A percentile compares a stretch with the other conserved stretches of the same genome.
These are phyloP conservation scores for Heloderma charlesbogerti DNA, from an alignment of 2,113 vertebrate genomes.

Conservation along the genomic window DNA sequence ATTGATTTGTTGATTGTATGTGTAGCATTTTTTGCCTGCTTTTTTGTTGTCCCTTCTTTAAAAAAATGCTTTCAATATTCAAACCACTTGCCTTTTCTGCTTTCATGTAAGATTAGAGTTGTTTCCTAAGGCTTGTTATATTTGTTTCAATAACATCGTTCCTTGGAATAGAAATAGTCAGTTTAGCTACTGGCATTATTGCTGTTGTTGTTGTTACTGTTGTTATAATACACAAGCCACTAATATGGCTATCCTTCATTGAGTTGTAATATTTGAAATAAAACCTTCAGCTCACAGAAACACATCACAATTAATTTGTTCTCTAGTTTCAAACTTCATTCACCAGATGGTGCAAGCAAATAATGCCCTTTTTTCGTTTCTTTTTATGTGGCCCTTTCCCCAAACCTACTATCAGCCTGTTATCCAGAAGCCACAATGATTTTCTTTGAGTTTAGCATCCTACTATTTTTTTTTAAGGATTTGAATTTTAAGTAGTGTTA, in stretches of 20 bases:
- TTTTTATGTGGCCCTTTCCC: not conserved
- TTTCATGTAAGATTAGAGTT: not conserved
- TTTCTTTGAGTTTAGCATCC: not conserved
- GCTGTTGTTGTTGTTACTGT: not conserved
- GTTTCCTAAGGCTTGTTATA: not conserved
- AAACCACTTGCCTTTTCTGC: not conserved
- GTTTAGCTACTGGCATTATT: not conserved
- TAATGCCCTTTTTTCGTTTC: conserved; percentile 46
- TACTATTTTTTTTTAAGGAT: not conserved
- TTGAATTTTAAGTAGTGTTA: not conserved
- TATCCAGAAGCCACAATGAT: not conserved
- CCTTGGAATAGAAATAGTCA: not conserved
- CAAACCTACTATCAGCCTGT: not conserved
- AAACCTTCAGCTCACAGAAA: fast-evolving
- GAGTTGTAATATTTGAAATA: not conserved
- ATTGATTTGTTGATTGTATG: not conserved
- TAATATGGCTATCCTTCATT: not conserved
- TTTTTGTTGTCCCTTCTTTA: not conserved
- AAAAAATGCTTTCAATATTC: not conserved
- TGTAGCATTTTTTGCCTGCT: not conserved
- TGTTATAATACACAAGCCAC: not conserved
- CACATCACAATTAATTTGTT: not conserved
- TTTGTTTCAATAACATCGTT: not conserved
- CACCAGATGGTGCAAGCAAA: conserved; percentile 70
- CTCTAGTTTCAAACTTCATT: conserved; percentile 32